Evolutionary conservation across 2,888 invertebrate genomes (phyloP).

Genomic region (Perithous albicinctus): DNA sequence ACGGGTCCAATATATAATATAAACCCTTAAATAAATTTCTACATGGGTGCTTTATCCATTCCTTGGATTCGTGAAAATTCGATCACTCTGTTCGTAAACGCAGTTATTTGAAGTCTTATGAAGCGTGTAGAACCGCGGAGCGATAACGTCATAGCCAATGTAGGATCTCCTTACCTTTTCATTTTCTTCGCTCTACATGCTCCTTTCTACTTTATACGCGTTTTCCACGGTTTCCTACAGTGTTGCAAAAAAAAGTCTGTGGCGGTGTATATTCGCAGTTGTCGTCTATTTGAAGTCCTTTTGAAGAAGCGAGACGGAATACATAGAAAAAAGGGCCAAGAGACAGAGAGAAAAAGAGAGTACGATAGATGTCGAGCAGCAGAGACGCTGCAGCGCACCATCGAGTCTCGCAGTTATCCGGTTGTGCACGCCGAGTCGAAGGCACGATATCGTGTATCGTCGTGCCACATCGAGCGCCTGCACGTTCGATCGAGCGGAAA

Average conservation of each 20-base stretch:
- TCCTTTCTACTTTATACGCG: not conserved
- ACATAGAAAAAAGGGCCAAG: not conserved
- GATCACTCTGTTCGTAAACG: slow-evolving; percentile 43
- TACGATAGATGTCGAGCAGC: slow-evolving; percentile 24
- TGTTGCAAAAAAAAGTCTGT: slow-evolving; percentile 32
- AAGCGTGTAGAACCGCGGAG: slow-evolving; percentile 5
- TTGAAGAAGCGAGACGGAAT: slow-evolving; percentile 34
- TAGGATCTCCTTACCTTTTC: slow-evolving; percentile 11
- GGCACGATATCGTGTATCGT: slow-evolving; percentile 78
- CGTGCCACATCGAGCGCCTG: slow-evolving; percentile 77
- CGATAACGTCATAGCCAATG: slow-evolving; percentile 44
- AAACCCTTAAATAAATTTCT: no score
- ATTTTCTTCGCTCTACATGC: not conserved
- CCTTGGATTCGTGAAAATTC: slow-evolving; percentile 34
- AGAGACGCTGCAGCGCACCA: slow-evolving; percentile 26
- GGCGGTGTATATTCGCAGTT: slow-evolving; percentile 29
- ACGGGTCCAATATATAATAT: no score
- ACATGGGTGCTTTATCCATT: slow-evolving; percentile 21
- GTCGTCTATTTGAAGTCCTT: slow-evolving; percentile 39
- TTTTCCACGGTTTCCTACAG: slow-evolving; percentile 34
- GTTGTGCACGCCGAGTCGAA: slow-evolving; percentile 66
- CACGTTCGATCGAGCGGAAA: slow-evolving; percentile 80
- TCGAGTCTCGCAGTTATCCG: slow-evolving; percentile 56
- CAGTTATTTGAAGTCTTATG: slow-evolving; percentile 48
- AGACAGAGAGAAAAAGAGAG: slow-evolving; percentile 35